A percentile compares a stretch with the other conserved stretches of the same genome.
Evolutionary conservation across 2,113 vertebrate genomes (phyloP).

Genomic region (Pseudorhombus dupliciocellatus): DNA sequence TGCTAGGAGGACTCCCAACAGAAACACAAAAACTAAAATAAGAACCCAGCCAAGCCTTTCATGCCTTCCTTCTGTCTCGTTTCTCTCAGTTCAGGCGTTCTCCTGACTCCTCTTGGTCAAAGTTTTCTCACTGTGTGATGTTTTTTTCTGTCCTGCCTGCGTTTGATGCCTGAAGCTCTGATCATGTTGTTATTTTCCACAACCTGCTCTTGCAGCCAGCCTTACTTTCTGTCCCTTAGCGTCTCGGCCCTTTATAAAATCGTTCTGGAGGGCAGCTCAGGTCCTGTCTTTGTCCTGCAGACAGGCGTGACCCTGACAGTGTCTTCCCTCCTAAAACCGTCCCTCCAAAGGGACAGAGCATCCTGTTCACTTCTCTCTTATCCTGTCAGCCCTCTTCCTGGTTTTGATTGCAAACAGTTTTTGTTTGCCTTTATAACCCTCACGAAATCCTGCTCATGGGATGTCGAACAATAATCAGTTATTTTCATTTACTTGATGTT

Average conservation of each 20-base stretch:
- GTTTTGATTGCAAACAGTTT: background rate
- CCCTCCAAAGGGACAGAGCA: background rate
- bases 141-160: conserved; percentile 4
- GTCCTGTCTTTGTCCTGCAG: conserved; percentile 1
- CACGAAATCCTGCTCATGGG: background rate
- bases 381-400: conserved; percentile 8
- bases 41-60: no score
- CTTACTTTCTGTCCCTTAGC: conserved; percentile 4
- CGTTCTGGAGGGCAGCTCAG: background rate
- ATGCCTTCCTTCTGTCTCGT: background rate
- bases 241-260: conserved; percentile 19
- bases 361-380: conserved; percentile 20
- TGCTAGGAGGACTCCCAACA: background rate
- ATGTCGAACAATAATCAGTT: background rate
- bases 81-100: background rate
- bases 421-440: background rate
- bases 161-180: background rate
- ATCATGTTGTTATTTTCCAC: conserved; percentile 5
- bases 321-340: background rate
- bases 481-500: background rate
- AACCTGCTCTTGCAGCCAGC: background rate
- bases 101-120: background rate
- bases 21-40: background rate
- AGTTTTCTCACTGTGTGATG: background rate
- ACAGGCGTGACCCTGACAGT: conserved; percentile 17